Base-by-base conservation (phyloP, 1,140 invertebrate species). In the Scaptodrosophila lebanonensis region DNA sequence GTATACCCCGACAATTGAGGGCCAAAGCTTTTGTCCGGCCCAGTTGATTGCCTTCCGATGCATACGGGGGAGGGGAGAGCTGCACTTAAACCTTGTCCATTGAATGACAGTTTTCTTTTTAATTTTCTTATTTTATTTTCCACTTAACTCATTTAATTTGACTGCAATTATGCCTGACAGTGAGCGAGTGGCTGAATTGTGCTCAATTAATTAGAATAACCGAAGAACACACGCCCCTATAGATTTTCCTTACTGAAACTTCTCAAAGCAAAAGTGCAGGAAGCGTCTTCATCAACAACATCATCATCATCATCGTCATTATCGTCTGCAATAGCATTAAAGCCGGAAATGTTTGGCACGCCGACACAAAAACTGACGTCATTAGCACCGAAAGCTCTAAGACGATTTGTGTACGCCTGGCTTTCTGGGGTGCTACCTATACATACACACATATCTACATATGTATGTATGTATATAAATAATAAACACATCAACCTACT, bases 131-230 rank as follows among this genome's bases (percentile, higher is more conserved):
- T 25, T 15, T 44, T 43, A 49, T 49, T 65, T 64, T 63, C 40
- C 60, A 59, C 56, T 79, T 79, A 77, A 79, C 79, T 77, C 48
- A 65, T 61, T 77, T 72, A 72, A 79, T 72, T 77, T 72, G 17
- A 45, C 22, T 44, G 20, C 32, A 42, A 36, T 38, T 25, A 25
- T 25, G 22, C 3, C 3, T 25, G 22, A 25, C 22, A 25, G 8
- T 27, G 36, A 33, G 7, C 2, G 40, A 30, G 8, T 29, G 20
- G 18, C 8, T 8, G 32, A 17, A 45, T 39, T 56, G 57, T 57
- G 71, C 57, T 72, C 47, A 67, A 77, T 77, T 72, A 77, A 77
- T 77, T 67, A 67, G 25, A 45, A 53, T 48, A 54, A 43, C 20
- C 36, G 30, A 35, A 13, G 33, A 6, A 48, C 13, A 40, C 48